These are phyloP conservation scores for Aporrectodea caliginosa DNA, from an alignment of 1,140 invertebrate genomes.

Conservation along the genomic window DNA sequence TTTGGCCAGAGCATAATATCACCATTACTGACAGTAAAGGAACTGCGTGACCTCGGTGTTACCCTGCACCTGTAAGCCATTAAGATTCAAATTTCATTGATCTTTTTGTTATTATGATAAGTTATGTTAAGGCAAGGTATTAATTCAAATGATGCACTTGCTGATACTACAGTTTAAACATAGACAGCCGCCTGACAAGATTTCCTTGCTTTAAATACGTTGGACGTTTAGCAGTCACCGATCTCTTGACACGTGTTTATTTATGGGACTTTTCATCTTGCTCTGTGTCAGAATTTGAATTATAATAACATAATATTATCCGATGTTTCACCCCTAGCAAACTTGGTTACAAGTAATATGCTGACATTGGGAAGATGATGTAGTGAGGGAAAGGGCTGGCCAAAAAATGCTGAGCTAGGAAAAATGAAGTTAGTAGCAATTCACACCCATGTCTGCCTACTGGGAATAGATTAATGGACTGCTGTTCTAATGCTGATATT, in stretches of 20 bases:
- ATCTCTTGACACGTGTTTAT: background rate
- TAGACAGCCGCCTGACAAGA: background rate
- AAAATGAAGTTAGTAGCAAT: too few species aligned
- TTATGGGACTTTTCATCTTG: too few species aligned
- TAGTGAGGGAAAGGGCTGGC: too few species aligned
- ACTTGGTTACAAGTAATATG: too few species aligned
- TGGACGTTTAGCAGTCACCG: background rate
- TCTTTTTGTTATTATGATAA: background rate
- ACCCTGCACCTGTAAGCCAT: constrained; percentile 87
- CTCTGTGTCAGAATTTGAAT: too few species aligned
- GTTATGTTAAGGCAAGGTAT: background rate
- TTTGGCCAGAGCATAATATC: constrained; percentile 97
- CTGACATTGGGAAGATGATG: too few species aligned
- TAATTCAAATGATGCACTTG: background rate
- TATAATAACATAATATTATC: too few species aligned
- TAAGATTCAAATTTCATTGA: background rate
- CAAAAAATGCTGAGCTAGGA: too few species aligned
- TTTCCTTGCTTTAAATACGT: background rate
- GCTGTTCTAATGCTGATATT: too few species aligned
- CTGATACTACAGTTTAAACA: background rate
- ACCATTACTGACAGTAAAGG: constrained; percentile 90
- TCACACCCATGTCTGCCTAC: too few species aligned
- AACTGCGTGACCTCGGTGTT: constrained; percentile 89
- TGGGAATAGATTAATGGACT: too few species aligned
- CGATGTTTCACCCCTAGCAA: too few species aligned